A percentile compares a stretch with the other conserved stretches of the same genome.
phyloP scores from a whole-genome alignment of 2,888 invertebrate genomes.

The Polyommatus icarus region DNA sequence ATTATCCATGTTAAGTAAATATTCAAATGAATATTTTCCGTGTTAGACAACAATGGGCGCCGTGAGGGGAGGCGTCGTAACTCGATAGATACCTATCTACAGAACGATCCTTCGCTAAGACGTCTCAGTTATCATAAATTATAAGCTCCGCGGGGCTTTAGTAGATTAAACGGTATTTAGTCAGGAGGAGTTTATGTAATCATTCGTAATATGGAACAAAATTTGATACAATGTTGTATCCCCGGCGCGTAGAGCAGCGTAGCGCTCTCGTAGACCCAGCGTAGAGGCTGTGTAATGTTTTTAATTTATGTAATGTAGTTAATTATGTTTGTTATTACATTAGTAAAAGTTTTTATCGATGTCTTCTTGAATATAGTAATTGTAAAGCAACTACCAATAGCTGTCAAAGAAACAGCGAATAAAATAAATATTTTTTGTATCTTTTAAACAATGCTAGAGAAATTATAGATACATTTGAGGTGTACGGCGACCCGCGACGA shows the following conservation, averaged over 20 bases:
- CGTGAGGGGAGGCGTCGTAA: conserved; percentile 70
- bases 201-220: conserved; percentile 19
- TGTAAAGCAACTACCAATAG: neutral
- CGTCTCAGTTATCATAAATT: conserved; percentile 77
- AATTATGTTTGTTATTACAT: conserved; percentile 29
- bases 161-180: conserved; percentile 68
- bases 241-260: neutral
- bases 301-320: neutral
- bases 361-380: neutral
- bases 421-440: too few species aligned
- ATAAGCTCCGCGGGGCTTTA: conserved; percentile 75
- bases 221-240: neutral
- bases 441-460: too few species aligned
- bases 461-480: too few species aligned
- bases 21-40: conserved; percentile 82
- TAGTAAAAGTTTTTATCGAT: neutral
- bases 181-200: conserved; percentile 36
- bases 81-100: conserved; percentile 80
- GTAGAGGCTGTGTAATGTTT: neutral
- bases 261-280: neutral
- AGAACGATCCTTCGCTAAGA: conserved; percentile 76
- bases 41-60: conserved; percentile 78
- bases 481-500: too few species aligned
- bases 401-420: neutral
- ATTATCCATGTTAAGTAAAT: conserved; percentile 82